Percentiles rank a stretch among this genome's conserved stretches.
Conservation (phyloP, 2,797 vertebrate genomes). For the Peromyscus melanophrys region DNA sequence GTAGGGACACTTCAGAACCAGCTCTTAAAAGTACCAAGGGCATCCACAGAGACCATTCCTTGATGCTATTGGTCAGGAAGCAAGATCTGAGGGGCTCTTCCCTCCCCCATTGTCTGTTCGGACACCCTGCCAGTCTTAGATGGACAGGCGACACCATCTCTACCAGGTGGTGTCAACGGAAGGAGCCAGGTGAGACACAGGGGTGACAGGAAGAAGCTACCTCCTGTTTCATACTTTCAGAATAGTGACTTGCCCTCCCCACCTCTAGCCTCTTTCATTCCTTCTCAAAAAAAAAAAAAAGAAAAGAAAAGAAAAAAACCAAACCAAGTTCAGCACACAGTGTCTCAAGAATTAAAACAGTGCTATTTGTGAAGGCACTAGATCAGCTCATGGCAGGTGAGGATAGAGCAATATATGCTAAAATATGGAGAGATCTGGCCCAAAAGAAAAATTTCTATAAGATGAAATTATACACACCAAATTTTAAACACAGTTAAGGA, state of each 20-base stretch:
- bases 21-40: not conserved
- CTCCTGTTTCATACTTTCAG: not conserved
- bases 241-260: not conserved
- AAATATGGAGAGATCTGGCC: not conserved
- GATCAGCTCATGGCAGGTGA: not conserved
- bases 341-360: not conserved
- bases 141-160: not conserved
- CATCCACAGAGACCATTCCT: not conserved
- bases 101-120: not conserved
- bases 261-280: not conserved
- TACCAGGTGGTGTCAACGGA: not conserved
- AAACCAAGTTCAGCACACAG: not conserved
- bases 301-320: not conserved
- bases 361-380: not conserved
- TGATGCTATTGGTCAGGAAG: not conserved
- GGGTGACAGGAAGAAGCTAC: not conserved
- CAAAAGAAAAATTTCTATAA: not conserved
- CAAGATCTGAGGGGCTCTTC: not conserved
- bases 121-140: accelerated
- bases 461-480: not conserved
- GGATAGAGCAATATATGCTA: not conserved
- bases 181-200: not conserved
- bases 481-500: not conserved
- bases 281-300: not conserved
- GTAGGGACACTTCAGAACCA: not conserved